These are phyloP conservation scores for Porites evermanni DNA, from an alignment of 92 coral and sea anemone species.

Conservation along the genomic window DNA sequence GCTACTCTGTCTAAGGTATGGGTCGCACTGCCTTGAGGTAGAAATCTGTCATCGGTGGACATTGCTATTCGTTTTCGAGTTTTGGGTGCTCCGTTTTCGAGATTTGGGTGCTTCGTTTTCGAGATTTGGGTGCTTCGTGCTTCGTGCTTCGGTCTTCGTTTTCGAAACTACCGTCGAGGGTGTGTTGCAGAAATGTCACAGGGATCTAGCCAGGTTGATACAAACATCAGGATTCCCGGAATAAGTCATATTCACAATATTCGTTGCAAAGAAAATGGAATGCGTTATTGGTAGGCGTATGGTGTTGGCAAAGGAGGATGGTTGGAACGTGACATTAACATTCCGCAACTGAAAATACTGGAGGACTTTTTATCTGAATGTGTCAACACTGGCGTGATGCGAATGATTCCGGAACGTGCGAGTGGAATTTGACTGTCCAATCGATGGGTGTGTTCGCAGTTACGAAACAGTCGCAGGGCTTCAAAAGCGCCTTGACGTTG, in stretches of 20 bases:
- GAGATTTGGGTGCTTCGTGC: no score
- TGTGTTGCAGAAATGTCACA: constrained; percentile 39
- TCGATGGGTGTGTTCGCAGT: no score
- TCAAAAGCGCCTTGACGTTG: background rate
- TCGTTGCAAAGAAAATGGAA: constrained; percentile 52
- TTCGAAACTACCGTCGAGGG: no score
- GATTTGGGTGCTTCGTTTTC: no score
- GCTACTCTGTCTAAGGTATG: no score
- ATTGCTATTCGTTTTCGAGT: no score
- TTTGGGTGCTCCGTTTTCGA: no score
- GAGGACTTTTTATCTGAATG: background rate
- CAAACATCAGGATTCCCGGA: constrained; percentile 32
- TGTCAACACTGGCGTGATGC: background rate
- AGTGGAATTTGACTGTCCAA: no score
- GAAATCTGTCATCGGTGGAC: no score
- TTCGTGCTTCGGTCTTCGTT: no score
- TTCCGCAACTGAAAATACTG: background rate
- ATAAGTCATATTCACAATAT: constrained; percentile 52
- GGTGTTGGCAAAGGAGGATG: background rate
- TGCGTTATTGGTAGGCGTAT: background rate
- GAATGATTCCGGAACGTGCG: background rate
- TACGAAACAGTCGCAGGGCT: no score
- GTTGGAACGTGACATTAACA: background rate
- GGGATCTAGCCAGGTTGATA: constrained; percentile 34
- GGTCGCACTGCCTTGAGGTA: no score